Base-by-base conservation (phyloP, 2,888 invertebrate genomes). In the Drosophila meridiana region DNA sequence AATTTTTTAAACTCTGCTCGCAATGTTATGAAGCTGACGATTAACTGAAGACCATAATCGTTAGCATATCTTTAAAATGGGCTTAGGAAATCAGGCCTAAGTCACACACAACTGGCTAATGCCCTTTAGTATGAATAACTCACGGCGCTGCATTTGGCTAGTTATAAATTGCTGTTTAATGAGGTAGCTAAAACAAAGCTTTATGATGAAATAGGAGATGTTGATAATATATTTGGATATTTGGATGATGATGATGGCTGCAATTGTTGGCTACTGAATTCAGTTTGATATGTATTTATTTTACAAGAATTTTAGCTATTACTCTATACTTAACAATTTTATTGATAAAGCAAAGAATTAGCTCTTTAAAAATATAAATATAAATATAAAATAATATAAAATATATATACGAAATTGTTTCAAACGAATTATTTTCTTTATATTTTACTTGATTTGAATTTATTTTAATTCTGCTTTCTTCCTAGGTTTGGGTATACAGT, bases 1-100 rank as follows among this genome's bases (percentile, higher is more conserved):
- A 71, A 85, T 85, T 87, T 84, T 89, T 85, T 82, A 76, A 68
- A 56, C 62, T 73, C 74, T 70, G 69, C 76, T 83, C 81, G 81
- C 76, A 73, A 89, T 89, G 82, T 87, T 83, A 89, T 76, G 64
- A 76, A 74, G 59, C 78, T 68, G 68, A 69, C 68, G 78, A 78
- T 78, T 78, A 78, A 58, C 56, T 65, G 62, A 68, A 68, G 55
- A 71, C 80, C 50, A 78, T 80, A 78, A 80, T 78, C 78, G 80
- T 78, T 78, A 80, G 80, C 80, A 80, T 80, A 78, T 80, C 76
- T 79, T 62, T 50, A 34, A 72, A 65, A 68, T 71, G 53, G 32
- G 53, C 59, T 64, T 67, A 45, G 67, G 61, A 65, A 78, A 71
- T 59, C 36, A 42, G 20, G 42, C 36, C 45, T 60, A 14, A 61